Evolutionary conservation across 2,797 vertebrate species (phyloP).

Genomic region (Karalla daura): DNA sequence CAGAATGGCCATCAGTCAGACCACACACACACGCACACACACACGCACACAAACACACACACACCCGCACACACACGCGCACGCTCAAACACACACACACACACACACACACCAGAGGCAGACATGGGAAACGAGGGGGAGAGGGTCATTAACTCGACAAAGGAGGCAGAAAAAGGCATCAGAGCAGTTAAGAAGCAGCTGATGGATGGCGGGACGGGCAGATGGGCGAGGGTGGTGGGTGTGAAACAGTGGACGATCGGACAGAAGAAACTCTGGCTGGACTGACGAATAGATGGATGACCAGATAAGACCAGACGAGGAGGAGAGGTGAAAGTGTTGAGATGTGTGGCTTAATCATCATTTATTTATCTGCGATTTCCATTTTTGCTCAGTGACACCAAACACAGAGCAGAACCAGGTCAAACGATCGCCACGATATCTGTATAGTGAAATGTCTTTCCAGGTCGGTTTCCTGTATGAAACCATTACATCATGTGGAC

Average conservation of each 20-base stretch:
- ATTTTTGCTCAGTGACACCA: too few relatives aligned
- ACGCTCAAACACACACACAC: slow-evolving; percentile 33
- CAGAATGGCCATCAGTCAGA: slow-evolving; percentile 64
- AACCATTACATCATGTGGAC: too few relatives aligned
- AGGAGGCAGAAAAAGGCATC: slow-evolving; percentile 47
- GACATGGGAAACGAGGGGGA: slow-evolving; percentile 69
- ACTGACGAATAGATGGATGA: neutral
- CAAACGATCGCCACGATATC: too few relatives aligned
- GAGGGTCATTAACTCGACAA: slow-evolving; percentile 55
- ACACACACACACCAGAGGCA: slow-evolving; percentile 1
- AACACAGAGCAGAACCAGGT: too few relatives aligned
- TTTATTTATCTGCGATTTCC: neutral
- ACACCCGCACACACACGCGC: slow-evolving; percentile 27
- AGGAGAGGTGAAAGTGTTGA: neutral
- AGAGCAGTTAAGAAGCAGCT: slow-evolving; percentile 34
- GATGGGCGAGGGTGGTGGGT: slow-evolving; percentile 7
- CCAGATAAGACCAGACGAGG: neutral
- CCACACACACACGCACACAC: slow-evolving; percentile 47
- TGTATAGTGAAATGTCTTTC: too few relatives aligned
- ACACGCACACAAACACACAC: slow-evolving; percentile 22
- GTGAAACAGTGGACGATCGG: neutral
- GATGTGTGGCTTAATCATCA: neutral
- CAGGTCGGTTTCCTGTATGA: too few relatives aligned
- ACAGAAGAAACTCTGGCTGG: neutral
- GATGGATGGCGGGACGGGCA: slow-evolving; percentile 39